A percentile compares a stretch with the other conserved stretches of the same genome.
These are phyloP conservation scores for Drosophila sproati DNA, from an alignment of 1,140 invertebrate genomes.

Conservation along the genomic window DNA sequence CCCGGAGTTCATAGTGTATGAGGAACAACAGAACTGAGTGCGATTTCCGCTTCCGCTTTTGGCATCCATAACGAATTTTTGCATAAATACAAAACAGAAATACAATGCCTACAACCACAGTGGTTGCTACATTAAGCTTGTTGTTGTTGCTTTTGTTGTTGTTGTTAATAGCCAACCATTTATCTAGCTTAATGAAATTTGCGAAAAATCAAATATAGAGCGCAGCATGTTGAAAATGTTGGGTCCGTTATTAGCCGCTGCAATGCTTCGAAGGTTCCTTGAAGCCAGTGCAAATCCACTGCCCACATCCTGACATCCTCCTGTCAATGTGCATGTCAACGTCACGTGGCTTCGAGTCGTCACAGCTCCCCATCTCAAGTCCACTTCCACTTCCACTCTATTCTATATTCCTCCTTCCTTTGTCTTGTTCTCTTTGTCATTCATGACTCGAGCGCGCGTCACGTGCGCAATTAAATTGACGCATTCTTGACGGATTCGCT, in stretches of 20 bases:
- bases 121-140: slow-evolving; percentile 27
- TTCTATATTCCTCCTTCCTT: background rate
- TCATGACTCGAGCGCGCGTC: slow-evolving; percentile 57
- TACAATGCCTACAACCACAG: slow-evolving; percentile 7
- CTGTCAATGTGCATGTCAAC: slow-evolving; percentile 19
- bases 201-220: slow-evolving; percentile 62
- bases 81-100: slow-evolving; percentile 63
- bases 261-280: slow-evolving; percentile 46
- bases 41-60: slow-evolving; percentile 56
- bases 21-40: slow-evolving; percentile 36
- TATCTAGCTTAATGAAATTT: slow-evolving; percentile 85
- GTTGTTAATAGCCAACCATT: slow-evolving; percentile 78
- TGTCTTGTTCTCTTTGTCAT: slow-evolving; percentile 20
- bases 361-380: slow-evolving; percentile 5
- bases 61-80: slow-evolving; percentile 76
- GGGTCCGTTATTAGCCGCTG: slow-evolving; percentile 52
- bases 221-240: slow-evolving; percentile 26
- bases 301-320: slow-evolving; percentile 4
- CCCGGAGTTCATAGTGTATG: background rate
- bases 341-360: slow-evolving; percentile 55
- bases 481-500: slow-evolving; percentile 69
- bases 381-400: background rate
- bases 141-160: slow-evolving; percentile 38
- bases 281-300: slow-evolving; percentile 2
- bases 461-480: slow-evolving; percentile 82